Conservation (phyloP, 2,113 vertebrate genomes). For the Nothoprocta perdicaria region DNA sequence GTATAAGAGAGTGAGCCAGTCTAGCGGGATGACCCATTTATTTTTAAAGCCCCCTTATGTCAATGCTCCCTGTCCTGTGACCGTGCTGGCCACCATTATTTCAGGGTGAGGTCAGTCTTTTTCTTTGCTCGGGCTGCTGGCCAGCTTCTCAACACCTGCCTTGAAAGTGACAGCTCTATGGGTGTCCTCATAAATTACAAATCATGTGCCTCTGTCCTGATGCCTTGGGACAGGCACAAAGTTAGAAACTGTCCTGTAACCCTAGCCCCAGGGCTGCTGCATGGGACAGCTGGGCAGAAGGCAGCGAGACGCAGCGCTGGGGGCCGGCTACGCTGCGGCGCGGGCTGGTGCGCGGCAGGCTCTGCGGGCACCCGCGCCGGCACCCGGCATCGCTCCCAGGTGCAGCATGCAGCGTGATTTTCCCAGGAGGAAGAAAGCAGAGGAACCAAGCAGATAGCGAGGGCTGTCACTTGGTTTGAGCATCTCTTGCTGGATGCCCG, state of each 20-base stretch:
- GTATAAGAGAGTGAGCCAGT: slow-evolving; percentile 48
- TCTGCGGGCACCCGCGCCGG: neutral
- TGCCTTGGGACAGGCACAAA: slow-evolving; percentile 85
- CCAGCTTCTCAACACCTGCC: slow-evolving; percentile 95
- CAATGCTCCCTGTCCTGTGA: slow-evolving; percentile 87
- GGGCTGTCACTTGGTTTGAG: neutral
- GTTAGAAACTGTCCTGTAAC: slow-evolving; percentile 96
- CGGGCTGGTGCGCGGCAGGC: slow-evolving; percentile 21
- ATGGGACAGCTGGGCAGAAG: slow-evolving; percentile 87
- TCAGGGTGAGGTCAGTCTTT: slow-evolving; percentile 92
- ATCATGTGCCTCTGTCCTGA: slow-evolving; percentile 90
- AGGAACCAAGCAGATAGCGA: neutral
- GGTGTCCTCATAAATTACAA: slow-evolving; percentile 94
- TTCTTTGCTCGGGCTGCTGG: slow-evolving; percentile 84
- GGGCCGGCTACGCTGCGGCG: slow-evolving; percentile 16
- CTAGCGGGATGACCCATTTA: slow-evolving; percentile 78
- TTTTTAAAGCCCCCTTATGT: slow-evolving; percentile 89
- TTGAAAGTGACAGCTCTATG: slow-evolving; percentile 96
- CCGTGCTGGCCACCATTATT: slow-evolving; percentile 88
- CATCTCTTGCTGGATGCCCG: rapidly evolving
- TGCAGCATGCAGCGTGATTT: neutral
- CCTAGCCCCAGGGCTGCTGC: slow-evolving; percentile 80
- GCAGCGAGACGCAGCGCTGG: slow-evolving; percentile 74
- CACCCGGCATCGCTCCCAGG: neutral
- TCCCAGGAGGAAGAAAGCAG: neutral